These are phyloP conservation scores for Camponotus fellah DNA, from an alignment of 2,888 invertebrate species.

Conservation along the genomic window DNA sequence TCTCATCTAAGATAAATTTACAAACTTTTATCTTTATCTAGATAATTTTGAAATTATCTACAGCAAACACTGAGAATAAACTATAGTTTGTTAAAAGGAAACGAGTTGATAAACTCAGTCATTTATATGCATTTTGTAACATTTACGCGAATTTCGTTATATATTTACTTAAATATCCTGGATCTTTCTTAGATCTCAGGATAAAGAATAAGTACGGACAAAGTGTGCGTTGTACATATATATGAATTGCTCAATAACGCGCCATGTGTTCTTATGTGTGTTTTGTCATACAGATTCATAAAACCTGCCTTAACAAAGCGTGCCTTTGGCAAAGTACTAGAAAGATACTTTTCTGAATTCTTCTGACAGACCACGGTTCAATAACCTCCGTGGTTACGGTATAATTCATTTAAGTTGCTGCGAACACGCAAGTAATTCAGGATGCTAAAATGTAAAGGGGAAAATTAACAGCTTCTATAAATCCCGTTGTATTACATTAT, in stretches of 20 bases:
- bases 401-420: slow-evolving; percentile 16
- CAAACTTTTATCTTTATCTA: too few relatives aligned
- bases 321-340: slow-evolving; percentile 5
- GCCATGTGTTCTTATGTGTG: not conserved
- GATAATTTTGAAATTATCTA: too few relatives aligned
- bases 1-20: too few relatives aligned
- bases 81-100: not conserved
- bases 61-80: too few relatives aligned
- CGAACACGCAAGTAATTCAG: slow-evolving; percentile 16
- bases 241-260: not conserved
- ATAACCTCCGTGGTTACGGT: slow-evolving; percentile 22
- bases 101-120: not conserved
- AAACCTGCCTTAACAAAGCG: slow-evolving; percentile 1
- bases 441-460: slow-evolving; percentile 11
- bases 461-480: slow-evolving; percentile 32
- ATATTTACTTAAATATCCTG: not conserved
- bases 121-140: slow-evolving; percentile 11
- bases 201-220: slow-evolving; percentile 9
- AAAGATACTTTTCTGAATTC: slow-evolving; percentile 15
- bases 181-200: slow-evolving; percentile 20
- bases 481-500: slow-evolving; percentile 23
- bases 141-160: not conserved
- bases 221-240: slow-evolving; percentile 3
- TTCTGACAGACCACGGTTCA: slow-evolving; percentile 4
- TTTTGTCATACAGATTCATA: not conserved